Base-by-base conservation (phyloP, 1,140 invertebrate genomes). In the Drosophila kurseongensis region DNA sequence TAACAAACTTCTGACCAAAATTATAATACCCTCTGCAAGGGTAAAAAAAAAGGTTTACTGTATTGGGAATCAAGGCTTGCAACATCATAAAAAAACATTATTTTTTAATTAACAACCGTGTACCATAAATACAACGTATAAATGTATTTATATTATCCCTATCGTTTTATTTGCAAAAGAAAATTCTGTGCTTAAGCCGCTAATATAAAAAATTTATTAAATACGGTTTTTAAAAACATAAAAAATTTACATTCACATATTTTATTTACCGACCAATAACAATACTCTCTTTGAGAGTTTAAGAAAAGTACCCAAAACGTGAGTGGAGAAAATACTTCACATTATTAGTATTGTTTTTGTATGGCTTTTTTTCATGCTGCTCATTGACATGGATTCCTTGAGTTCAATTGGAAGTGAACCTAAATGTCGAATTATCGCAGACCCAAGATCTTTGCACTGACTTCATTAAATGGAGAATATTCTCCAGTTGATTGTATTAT, bases 391-490 rank as follows among this genome's bases (percentile, higher is more conserved):
- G 65, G 60, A 68, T 68, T 68, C 65, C 32, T 52, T n/a, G 47
- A 65, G 65, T 68, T 68, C 60, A 68, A 68, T 68, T 68, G 65
- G 65, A 52, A 68, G 38, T 65, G 65, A 68, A 65, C 65, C 51
- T 52, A 68, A 65, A 65, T 68, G 65, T 68, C 65, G 65, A 68
- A 51, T 65, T 68, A 68, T 68, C 65, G 47, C 47, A 44, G 47
- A 44, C 47, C 32, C 45, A 16, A 68, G 47, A 68, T 68, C 65
- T 68, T 68, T 65, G 65, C 65, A 67, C 65, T 38, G 59, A 63
- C 65, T 67, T 32, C 27, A 13, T 35, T 52, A 51, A 18, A 32
- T 44, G 18, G 41, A 65, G 65, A 65, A 38, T 41, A 42, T 47
- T 50, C 59, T 48, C 54, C 18, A 29, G 13, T 45, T n/a, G 16